Conservation (phyloP, 2,113 vertebrate species). For the Acrocephalus kingi region DNA sequence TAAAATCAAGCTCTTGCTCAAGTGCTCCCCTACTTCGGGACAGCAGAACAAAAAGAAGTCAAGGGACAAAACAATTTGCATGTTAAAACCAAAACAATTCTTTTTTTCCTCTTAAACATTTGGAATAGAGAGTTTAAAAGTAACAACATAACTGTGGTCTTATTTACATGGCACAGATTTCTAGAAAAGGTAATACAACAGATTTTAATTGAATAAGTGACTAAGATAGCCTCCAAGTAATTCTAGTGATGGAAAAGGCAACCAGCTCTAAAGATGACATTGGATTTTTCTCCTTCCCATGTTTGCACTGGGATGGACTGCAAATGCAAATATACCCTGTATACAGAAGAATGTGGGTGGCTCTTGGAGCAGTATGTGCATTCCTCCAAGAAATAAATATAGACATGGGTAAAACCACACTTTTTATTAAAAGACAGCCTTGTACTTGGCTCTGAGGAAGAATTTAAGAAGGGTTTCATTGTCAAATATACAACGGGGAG, state of each 20-base stretch:
- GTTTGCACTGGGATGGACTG: conserved; percentile 32
- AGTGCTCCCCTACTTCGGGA: not conserved
- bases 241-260: not conserved
- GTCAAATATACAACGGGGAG: conserved; percentile 48
- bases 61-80: not conserved
- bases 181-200: not conserved
- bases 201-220: not conserved
- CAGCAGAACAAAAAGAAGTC: not conserved
- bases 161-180: not conserved
- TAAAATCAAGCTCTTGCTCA: conserved; percentile 8
- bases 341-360: conserved; percentile 71
- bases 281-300: not conserved
- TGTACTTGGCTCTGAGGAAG: conserved; percentile 63
- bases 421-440: conserved; percentile 63
- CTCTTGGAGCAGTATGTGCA: conserved; percentile 68
- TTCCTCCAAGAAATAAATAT: conserved; percentile 71
- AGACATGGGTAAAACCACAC: conserved; percentile 66
- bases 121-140: not conserved
- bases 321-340: conserved; percentile 51
- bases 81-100: not conserved
- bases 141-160: not conserved
- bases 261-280: not conserved
- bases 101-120: not conserved
- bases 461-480: conserved; percentile 57
- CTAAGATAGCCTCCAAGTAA: not conserved